Evolutionary conservation across 2,888 invertebrate species (phyloP).

Genomic region (Hylaea fasciaria): DNA sequence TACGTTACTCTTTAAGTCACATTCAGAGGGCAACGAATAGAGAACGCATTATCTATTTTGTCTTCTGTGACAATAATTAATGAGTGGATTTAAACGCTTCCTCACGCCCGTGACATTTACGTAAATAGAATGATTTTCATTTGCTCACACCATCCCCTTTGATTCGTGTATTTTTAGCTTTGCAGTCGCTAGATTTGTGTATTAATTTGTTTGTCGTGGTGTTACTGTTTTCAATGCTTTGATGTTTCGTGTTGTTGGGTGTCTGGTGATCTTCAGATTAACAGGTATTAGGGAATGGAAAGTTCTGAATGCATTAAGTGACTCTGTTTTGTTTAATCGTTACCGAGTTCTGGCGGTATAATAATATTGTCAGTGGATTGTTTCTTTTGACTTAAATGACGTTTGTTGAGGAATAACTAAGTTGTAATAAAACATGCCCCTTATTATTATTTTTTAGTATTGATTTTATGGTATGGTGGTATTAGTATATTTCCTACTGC

Average conservation of each 20-base stretch:
- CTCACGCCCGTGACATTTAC: conserved; percentile 85
- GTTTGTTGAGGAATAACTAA: not conserved
- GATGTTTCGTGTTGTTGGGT: conserved; percentile 77
- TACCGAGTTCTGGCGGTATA: conserved; percentile 11
- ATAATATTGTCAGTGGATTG: conserved; percentile 1
- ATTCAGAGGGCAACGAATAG: conserved; percentile 77
- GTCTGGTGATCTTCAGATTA: conserved; percentile 79
- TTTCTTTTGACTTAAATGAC: not conserved
- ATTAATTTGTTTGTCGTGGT: conserved; percentile 79
- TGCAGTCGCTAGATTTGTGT: conserved; percentile 74
- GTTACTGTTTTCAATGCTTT: conserved; percentile 74
- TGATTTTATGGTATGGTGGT: not conserved
- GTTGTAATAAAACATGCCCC: not conserved
- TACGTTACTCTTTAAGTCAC: conserved; percentile 54
- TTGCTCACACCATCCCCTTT: conserved; percentile 75
- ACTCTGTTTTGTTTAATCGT: conserved; percentile 40
- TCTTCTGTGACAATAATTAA: conserved; percentile 84
- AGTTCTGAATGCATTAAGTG: conserved; percentile 59
- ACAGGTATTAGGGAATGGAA: conserved; percentile 60
- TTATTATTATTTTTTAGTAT: no score
- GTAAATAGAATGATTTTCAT: conserved; percentile 83
- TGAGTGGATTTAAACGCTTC: conserved; percentile 85
- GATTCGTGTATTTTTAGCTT: conserved; percentile 82
- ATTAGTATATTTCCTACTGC: no score
- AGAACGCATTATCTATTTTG: conserved; percentile 84